Base-by-base conservation (phyloP, 2,888 invertebrate genomes). In the Colostygia pectinataria region DNA sequence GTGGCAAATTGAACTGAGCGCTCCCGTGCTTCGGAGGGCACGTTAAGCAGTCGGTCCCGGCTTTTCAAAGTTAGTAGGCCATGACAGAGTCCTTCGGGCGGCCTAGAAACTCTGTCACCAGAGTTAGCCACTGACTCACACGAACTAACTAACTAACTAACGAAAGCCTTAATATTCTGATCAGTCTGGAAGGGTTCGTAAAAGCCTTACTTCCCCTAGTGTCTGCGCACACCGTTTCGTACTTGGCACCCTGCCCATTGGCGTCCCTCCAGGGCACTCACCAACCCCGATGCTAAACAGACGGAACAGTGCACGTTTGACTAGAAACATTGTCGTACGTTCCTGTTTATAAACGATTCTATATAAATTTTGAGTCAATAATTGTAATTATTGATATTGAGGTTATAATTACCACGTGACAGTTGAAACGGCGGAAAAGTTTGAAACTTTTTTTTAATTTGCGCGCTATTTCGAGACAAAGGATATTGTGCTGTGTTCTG, bases 181-280 rank as follows among this genome's bases (percentile, higher is more conserved):
- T n/a, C n/a, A n/a, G 61, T 65, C 54, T 24, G 52, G 40, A 9
- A 53, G 52, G 18, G n/a, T 6, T 18, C 14, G 29, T 23, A 0
- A 9, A 1, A 37, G n/a, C 23, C 14, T 48, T 5, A 41, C 52
- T 46, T 74, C 83, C 80, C 68, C 65, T 63, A 23, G 44, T 51
- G 48, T 59, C 68, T 70, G 71, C 66, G 65, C 53, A 61, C 70
- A 62, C 71, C 68, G 83, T 84, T 92, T 85, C 91, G 91, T 91
- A 86, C 77, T 92, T 92, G 92, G 92, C 91, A 62, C 0, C 0
- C 0, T 15, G 83, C 92, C 92, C 2, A 92, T 88, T 91, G 90
- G 90, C 55, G 14, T 25, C 37, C 18, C 42, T 77, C 91, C 91
- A 83, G 68, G 53, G 59, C 65, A 57, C 64, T 59, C 64, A 60